Percentiles rank a stretch among this genome's conserved stretches.
phyloP scores from a whole-genome alignment of 2,797 vertebrate species.

The Vultur gryphus region DNA sequence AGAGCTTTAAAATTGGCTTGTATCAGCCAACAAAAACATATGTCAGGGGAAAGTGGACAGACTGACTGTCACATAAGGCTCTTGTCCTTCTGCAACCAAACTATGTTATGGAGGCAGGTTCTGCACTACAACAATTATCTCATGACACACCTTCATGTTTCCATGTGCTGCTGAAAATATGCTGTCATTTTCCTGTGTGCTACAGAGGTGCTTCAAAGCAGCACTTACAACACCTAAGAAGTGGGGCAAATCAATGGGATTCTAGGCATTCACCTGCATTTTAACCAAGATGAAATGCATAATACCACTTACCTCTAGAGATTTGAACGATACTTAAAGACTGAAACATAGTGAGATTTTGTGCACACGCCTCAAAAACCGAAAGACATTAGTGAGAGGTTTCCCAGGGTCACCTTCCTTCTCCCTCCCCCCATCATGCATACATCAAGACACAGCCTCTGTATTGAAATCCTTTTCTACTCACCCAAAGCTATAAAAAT shows the following conservation, averaged over 20 bases:
- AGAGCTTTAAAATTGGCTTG: not conserved
- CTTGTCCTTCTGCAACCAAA: not conserved
- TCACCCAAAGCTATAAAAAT: not conserved
- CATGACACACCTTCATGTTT: not conserved
- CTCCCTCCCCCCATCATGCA: rapidly evolving
- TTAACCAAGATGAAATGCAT: not conserved
- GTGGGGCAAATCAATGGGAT: not conserved
- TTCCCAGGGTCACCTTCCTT: not conserved
- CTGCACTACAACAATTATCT: not conserved
- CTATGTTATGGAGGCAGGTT: not conserved
- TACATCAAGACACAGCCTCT: not conserved
- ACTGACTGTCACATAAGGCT: not conserved
- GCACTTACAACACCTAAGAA: not conserved
- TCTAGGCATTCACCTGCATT: not conserved
- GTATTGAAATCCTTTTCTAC: not conserved
- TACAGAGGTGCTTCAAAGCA: not conserved
- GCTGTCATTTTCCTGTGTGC: not conserved
- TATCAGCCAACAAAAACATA: not conserved
- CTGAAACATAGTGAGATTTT: not conserved
- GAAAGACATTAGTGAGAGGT: not conserved
- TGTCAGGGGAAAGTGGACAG: not conserved
- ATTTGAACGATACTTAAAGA: not conserved
- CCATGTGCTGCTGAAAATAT: not conserved
- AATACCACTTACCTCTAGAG: not conserved
- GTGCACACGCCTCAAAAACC: not conserved